Evolutionary conservation across 2,797 vertebrate species (phyloP), one percentile per base, ranked within the genome.

Genomic region (Karalla daura): DNA sequence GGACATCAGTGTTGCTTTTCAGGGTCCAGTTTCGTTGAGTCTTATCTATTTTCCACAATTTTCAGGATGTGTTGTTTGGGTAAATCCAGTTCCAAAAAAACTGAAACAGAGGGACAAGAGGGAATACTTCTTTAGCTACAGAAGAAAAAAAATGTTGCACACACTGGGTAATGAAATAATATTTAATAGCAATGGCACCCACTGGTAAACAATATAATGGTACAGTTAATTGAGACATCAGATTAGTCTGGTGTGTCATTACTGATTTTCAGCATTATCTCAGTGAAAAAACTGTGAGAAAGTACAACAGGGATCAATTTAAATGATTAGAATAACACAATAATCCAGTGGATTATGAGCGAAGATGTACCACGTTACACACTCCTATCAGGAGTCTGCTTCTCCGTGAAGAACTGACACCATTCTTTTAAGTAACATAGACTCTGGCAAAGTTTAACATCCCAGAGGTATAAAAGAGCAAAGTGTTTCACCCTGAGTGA

Each of bases 401-500:
- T 41, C 51, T 58, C 32, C 41, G 23, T 13, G 46, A 49, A 70
- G 10, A 52, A 51, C 0, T 60, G 4, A 36, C 18, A 44, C 6
- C 0, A 2, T 45, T 64, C 44, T 53, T 5, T 45, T 21, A 46
- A 46, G 15, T 54, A 40, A 37, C 40, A 5, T 45, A 51, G 58
- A 67, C 15, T 50, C 44, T 32, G 20, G 41, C 25, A 61, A 39
- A 59, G 47, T 52, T 33, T 36, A 33, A 41, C 59, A 32, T 63
- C 44, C 45, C 49, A 15, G 6, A 43, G 28, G 63, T 52, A 43
- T 45, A 60, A 45, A 60, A 25, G 36, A 73, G 55, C 61, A 58
- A 62, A 47, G 36, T 54, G 52, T 74, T 20, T 56, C 20, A 49
- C n/a, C 47, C 27, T 39, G 60, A 74, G 58, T 56, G 70, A 64